These are phyloP conservation scores for Rhabdomys pumilio DNA, from an alignment of 2,797 vertebrate genomes.

Conservation along the genomic window DNA sequence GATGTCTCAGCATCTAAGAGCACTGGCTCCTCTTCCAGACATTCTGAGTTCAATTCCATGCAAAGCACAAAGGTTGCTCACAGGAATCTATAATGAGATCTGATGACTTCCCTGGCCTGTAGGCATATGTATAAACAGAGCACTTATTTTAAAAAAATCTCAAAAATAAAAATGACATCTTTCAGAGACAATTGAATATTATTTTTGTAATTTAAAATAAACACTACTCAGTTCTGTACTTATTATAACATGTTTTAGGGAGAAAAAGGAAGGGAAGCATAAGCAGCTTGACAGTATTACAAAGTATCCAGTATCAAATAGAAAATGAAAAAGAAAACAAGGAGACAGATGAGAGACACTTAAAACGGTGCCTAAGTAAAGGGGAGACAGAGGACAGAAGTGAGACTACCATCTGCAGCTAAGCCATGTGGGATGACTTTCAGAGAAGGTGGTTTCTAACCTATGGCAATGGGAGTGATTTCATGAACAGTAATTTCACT, in stretches of 20 bases:
- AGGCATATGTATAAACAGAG: background rate
- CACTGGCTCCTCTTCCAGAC: background rate
- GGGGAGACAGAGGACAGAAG: accelerated
- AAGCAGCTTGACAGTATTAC: background rate
- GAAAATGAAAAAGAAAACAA: background rate
- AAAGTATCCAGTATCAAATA: background rate
- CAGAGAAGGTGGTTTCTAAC: background rate
- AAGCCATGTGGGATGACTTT: background rate
- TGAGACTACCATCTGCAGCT: accelerated
- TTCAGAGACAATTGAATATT: background rate
- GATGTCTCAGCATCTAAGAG: background rate
- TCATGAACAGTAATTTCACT: background rate
- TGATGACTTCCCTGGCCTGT: background rate
- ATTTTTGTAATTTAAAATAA: background rate
- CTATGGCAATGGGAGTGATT: background rate
- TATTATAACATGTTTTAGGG: background rate
- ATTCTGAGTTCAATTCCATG: background rate
- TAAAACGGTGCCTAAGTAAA: background rate
- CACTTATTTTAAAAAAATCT: background rate
- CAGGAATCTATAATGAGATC: no score
- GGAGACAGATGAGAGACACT: background rate
- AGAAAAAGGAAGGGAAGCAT: background rate
- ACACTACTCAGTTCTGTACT: background rate
- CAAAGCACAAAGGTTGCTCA: background rate
- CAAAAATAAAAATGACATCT: background rate